A percentile compares a stretch with the other conserved stretches of the same genome.
These are phyloP conservation scores for Gymnocephalus cernua DNA, from an alignment of 2,113 vertebrate species.

Conservation along the genomic window DNA sequence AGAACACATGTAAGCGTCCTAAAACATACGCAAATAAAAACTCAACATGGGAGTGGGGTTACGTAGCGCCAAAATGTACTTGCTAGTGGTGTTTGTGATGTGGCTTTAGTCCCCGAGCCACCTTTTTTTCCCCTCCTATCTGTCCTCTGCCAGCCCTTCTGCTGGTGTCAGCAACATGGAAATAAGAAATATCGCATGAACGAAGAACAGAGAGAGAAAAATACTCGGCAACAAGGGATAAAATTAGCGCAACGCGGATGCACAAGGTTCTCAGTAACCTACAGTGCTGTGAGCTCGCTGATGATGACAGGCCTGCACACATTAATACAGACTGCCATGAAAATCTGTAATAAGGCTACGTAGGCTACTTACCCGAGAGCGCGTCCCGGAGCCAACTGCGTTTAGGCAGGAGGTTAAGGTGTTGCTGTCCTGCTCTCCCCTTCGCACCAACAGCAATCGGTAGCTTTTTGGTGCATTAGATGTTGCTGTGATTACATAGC, in stretches of 20 bases:
- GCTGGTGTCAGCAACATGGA: constrained; percentile 78
- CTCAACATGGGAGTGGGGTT: constrained; percentile 62
- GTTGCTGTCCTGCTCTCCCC: constrained; percentile 66
- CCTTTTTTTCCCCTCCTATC: constrained; percentile 44
- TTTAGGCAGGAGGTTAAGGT: constrained; percentile 72
- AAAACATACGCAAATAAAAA: constrained; percentile 37
- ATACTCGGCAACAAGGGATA: constrained; percentile 78
- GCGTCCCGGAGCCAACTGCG: constrained; percentile 82
- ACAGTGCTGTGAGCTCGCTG: constrained; percentile 49
- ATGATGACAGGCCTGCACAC: constrained; percentile 76
- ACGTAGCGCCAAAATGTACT: constrained; percentile 53
- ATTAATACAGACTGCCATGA: constrained; percentile 71
- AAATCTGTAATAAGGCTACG: constrained; percentile 77
- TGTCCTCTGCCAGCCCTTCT: constrained; percentile 73
- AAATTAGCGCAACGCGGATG: constrained; percentile 80
- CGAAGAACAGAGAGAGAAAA: constrained; percentile 38
- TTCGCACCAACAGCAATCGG: constrained; percentile 56
- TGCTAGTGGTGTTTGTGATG: constrained; percentile 52
- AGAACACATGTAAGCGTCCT: not conserved
- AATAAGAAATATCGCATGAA: constrained; percentile 74
- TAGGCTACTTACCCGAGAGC: constrained; percentile 81
- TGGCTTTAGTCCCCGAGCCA: constrained; percentile 54
- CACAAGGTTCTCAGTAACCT: constrained; percentile 45
- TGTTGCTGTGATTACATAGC: constrained; percentile 77
- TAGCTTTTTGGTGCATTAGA: constrained; percentile 63